Base-by-base conservation (phyloP, 2,113 vertebrate genomes). In the Mastomys coucha region DNA sequence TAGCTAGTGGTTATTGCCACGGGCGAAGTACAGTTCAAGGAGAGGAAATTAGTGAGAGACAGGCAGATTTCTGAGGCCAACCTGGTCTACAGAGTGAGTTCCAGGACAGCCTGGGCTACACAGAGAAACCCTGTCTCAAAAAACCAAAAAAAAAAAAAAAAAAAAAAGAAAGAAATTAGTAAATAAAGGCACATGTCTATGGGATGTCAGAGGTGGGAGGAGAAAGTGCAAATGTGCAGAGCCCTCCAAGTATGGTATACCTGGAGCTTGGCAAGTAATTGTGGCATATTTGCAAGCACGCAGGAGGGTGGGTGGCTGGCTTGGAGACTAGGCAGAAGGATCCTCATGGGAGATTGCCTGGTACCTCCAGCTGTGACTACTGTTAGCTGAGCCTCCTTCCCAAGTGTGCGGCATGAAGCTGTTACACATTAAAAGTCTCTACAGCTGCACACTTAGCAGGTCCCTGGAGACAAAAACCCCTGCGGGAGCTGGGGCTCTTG, bases 131-230 rank as follows among this genome's bases (percentile, higher is more conserved):
- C 45, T 45, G 45, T 45, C 45, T 45, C 45, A 45, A 45, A 45
- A 45, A 45, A 4, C 45, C 45, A 45, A 45, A 45, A 45, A 45
- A 45, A 45, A 45, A 45, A 5, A 45, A 45, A 45, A 5, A 45
- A 45, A 45, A 5, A 45, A 45, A 45, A 45, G 45, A 45, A 63
- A 96, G 45, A 39, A 86, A 86, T 12, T 36, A 81, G 0, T 1
- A 0, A 31, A 24, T 73, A 49, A 90, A 92, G 42, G 17, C 9
- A 1, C 1, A 0, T 0, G 9, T 42, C 4, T 0, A 39, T 28
- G 67, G 86, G 69, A 58, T n/a, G 56, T 63, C 22, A 0, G 12
- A 42, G 58, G 13, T 8, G 39, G 63, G 70, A 26, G 51, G 10
- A 16, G 39, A 60, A 31, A 85, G 12, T 45, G 13, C 56, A 17